phyloP scores from a whole-genome alignment of 2,888 invertebrate genomes.

The Volucella bombylans region DNA sequence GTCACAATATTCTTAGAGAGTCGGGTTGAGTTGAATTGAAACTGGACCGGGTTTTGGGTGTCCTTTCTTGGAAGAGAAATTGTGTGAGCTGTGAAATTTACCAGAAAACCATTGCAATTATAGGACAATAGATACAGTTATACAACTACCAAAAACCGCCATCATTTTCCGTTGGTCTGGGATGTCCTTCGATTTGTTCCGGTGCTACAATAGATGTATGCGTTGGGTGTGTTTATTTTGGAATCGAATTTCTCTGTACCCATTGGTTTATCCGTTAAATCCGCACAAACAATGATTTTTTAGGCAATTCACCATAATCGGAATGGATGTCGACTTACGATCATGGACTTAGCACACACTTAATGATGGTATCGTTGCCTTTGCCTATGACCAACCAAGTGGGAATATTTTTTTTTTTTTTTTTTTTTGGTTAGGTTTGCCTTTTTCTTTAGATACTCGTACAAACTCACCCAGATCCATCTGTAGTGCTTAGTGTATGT shows the following conservation, averaged over 20 bases:
- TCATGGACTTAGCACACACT: conserved; percentile 32
- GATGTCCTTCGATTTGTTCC: conserved; percentile 42
- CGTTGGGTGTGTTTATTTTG: conserved; percentile 23
- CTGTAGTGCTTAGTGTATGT: conserved; percentile 5
- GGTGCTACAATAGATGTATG: conserved; percentile 19
- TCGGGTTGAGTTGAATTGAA: background rate
- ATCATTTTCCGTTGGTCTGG: conserved; percentile 10
- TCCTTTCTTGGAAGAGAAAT: conserved; percentile 43
- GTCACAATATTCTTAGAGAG: conserved; percentile 34
- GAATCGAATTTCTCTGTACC: conserved; percentile 34
- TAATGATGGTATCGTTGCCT: conserved; percentile 34
- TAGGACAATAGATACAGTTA: conserved; percentile 51
- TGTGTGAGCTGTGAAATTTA: conserved; percentile 65
- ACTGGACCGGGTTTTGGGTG: background rate
- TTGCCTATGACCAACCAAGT: conserved; percentile 19
- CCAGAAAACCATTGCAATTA: conserved; percentile 73
- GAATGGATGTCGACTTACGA: conserved; percentile 52
- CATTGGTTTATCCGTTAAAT: conserved; percentile 51
- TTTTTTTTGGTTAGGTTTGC: conserved; percentile 45
- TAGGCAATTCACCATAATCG: conserved; percentile 67
- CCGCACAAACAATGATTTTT: conserved; percentile 63
- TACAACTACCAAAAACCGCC: background rate
- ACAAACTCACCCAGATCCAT: background rate
- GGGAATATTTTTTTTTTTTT: conserved; percentile 40
- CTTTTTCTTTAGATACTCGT: conserved; percentile 19